A percentile compares a stretch with the other conserved stretches of the same genome.
Evolutionary conservation across 2,113 vertebrate species (phyloP).

Genomic region (Motacilla tschutschensis): DNA sequence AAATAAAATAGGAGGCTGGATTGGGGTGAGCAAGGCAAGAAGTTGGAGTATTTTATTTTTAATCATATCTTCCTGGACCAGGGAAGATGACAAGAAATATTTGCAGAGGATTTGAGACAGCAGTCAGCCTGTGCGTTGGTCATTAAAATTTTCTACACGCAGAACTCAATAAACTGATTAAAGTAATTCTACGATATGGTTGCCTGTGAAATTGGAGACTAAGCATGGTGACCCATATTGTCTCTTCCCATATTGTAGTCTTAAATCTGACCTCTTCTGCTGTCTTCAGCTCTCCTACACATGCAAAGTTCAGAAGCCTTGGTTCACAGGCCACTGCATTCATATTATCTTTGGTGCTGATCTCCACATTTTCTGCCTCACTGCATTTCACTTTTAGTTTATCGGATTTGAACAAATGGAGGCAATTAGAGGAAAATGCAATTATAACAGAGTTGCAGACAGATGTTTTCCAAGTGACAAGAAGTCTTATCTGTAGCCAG

Average conservation of each 20-base stretch:
- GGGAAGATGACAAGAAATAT: not conserved
- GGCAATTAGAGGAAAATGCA: constrained; percentile 41
- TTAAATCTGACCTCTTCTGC: not conserved
- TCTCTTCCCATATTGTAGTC: not conserved
- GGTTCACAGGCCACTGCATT: not conserved
- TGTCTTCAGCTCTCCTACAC: not conserved
- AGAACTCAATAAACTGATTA: not conserved
- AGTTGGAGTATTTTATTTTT: not conserved
- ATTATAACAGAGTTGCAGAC: not conserved
- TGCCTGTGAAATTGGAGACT: not conserved
- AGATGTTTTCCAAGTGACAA: constrained; percentile 1
- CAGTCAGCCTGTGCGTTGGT: not conserved
- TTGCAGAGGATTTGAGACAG: not conserved
- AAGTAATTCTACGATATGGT: not conserved
- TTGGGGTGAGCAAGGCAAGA: not conserved
- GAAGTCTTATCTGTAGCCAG: not conserved
- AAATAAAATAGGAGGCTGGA: not conserved
- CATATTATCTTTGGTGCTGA: constrained; percentile 25
- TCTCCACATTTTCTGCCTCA: not conserved
- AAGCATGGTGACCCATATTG: not conserved
- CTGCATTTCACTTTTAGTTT: constrained; percentile 26
- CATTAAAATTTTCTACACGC: not conserved
- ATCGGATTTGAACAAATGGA: constrained; percentile 41
- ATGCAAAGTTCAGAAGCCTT: not conserved
- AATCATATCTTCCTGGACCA: not conserved